Conservation (phyloP, 2,797 vertebrate species). For the Dipus sagitta region DNA sequence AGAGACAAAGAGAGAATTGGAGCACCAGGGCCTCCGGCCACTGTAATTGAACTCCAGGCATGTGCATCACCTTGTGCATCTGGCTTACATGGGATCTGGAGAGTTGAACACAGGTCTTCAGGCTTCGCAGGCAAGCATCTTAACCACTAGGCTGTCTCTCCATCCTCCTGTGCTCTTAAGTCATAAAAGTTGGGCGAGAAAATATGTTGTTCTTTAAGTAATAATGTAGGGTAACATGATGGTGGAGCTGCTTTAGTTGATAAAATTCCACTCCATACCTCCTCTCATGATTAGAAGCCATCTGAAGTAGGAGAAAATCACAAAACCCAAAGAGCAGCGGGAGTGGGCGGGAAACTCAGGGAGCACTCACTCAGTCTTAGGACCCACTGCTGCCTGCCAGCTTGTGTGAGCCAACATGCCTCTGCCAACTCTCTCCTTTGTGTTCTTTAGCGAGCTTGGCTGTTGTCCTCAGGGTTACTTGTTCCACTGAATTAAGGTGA, state of each 20-base stretch:
- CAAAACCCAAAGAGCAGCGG: neutral
- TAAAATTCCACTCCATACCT: neutral
- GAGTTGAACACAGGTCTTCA: too few relatives aligned
- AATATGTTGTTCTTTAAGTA: neutral
- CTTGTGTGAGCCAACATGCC: neutral
- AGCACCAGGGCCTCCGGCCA: too few relatives aligned
- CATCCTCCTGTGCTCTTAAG: too few relatives aligned
- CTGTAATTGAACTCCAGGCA: too few relatives aligned
- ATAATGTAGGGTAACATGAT: neutral
- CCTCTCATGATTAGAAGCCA: neutral
- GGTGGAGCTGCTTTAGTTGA: conserved; percentile 13
- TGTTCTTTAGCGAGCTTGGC: neutral
- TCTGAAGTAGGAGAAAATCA: conserved; percentile 34
- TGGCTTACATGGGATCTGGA: too few relatives aligned
- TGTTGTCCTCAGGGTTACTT: neutral
- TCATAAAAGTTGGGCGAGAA: neutral
- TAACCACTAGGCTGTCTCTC: too few relatives aligned
- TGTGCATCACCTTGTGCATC: too few relatives aligned
- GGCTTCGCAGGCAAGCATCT: too few relatives aligned
- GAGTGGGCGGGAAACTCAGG: neutral
- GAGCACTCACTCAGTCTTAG: neutral
- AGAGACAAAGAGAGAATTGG: too few relatives aligned
- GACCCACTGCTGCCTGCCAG: neutral
- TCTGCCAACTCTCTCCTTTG: neutral
- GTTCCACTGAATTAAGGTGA: too few relatives aligned